These are phyloP conservation scores for Melolontha melolontha DNA, from an alignment of 2,888 invertebrate genomes.

Conservation along the genomic window DNA sequence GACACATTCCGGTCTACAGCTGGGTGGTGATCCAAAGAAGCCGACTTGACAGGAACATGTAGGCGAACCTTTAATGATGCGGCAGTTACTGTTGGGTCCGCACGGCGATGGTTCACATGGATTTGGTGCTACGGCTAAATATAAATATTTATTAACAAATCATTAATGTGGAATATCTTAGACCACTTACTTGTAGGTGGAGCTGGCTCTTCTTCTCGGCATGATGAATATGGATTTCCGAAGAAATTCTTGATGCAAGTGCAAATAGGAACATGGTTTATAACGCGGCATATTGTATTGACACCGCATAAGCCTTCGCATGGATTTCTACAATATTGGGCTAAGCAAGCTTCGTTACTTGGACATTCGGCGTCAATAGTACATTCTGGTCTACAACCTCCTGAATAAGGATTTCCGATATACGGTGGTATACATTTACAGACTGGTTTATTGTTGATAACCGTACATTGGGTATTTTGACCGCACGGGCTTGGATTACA, in stretches of 20 bases:
- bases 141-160: neutral
- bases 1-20: constrained; percentile 72
- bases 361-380: constrained; percentile 85
- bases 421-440: constrained; percentile 91
- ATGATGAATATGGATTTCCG: constrained; percentile 87
- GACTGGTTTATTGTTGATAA: constrained; percentile 75
- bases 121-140: constrained; percentile 67
- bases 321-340: constrained; percentile 87
- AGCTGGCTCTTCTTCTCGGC: constrained; percentile 68
- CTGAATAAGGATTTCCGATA: constrained; percentile 86
- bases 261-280: constrained; percentile 86
- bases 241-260: constrained; percentile 80
- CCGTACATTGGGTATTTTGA: constrained; percentile 83
- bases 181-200: constrained; percentile 6
- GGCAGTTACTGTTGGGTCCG: constrained; percentile 72
- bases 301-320: constrained; percentile 87
- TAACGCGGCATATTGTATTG: constrained; percentile 85
- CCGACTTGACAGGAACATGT: constrained; percentile 73
- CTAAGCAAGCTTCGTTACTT: constrained; percentile 80
- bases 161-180: neutral
- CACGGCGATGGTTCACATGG: constrained; percentile 74
- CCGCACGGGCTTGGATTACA: constrained; percentile 87
- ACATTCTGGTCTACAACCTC: constrained; percentile 89
- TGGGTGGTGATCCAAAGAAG: constrained; percentile 71
- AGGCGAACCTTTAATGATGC: constrained; percentile 69